phyloP scores from a whole-genome alignment of 2,113 vertebrate species.

The Neoarius graeffei region DNA sequence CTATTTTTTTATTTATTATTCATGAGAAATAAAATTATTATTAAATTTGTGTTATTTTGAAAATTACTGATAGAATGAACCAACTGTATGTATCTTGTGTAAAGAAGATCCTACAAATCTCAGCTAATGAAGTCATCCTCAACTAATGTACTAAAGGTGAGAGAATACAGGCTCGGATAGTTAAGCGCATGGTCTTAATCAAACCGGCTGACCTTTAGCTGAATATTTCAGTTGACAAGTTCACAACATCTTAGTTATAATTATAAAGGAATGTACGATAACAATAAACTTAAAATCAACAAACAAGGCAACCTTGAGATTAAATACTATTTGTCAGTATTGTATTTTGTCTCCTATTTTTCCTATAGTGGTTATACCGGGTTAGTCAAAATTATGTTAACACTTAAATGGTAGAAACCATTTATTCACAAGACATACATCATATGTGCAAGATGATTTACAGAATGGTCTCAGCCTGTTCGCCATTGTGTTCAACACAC shows the following conservation, averaged over 20 bases:
- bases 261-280: not conserved
- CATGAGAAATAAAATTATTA: not conserved
- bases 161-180: not conserved
- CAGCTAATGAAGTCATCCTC: not conserved
- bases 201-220: conserved; percentile 77
- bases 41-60: not conserved
- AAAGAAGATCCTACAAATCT: not conserved
- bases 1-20: not conserved
- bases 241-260: not conserved
- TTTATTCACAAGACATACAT: too few relatives aligned
- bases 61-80: conserved; percentile 17
- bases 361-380: not conserved
- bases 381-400: too few relatives aligned
- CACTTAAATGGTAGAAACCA: too few relatives aligned
- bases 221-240: conserved; percentile 64
- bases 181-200: not conserved
- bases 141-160: not conserved
- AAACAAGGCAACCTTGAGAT: not conserved
- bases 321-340: not conserved
- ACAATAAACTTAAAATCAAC: not conserved
- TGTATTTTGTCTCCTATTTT: not conserved
- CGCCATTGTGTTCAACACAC: too few relatives aligned
- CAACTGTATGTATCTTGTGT: not conserved
- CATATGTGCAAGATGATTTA: too few relatives aligned
- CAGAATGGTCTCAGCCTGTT: too few relatives aligned